A percentile compares a stretch with the other conserved stretches of the same genome.
These are phyloP conservation scores for Oligia fasciuncula DNA, from an alignment of 2,888 invertebrate species.

Conservation along the genomic window DNA sequence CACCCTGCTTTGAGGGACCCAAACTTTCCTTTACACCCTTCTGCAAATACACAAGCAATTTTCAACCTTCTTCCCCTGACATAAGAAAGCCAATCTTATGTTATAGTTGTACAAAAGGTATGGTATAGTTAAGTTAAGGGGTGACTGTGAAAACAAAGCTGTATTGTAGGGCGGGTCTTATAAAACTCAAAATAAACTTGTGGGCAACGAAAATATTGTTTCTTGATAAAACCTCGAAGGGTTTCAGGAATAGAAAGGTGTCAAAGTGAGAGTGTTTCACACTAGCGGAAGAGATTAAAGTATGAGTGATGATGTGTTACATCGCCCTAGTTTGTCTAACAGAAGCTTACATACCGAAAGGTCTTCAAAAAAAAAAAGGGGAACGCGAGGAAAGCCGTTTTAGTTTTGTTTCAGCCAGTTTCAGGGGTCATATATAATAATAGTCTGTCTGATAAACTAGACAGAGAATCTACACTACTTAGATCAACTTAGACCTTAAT, in stretches of 20 bases:
- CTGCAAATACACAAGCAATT: slow-evolving; percentile 30
- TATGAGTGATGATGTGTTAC: slow-evolving; percentile 7
- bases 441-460: background rate
- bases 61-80: slow-evolving; percentile 42
- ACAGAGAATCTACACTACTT: too few species aligned
- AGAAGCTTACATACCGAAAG: background rate
- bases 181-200: slow-evolving; percentile 62
- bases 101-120: slow-evolving; percentile 9
- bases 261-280: slow-evolving; percentile 36
- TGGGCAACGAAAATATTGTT: slow-evolving; percentile 61
- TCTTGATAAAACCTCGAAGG: slow-evolving; percentile 55
- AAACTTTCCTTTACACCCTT: slow-evolving; percentile 39
- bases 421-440: background rate
- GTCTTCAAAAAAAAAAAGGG: background rate
- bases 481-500: too few species aligned
- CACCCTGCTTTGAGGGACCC: slow-evolving; percentile 71
- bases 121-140: slow-evolving; percentile 62
- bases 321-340: slow-evolving; percentile 1
- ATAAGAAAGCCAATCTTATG: slow-evolving; percentile 23
- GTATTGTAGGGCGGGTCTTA: slow-evolving; percentile 56
- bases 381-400: background rate
- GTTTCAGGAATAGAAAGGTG: slow-evolving; percentile 39
- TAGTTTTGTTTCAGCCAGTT: background rate
- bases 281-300: slow-evolving; percentile 25
- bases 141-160: slow-evolving; percentile 76